These are phyloP conservation scores for Labia minor DNA, from an alignment of 2,888 invertebrate genomes.

Conservation along the genomic window DNA sequence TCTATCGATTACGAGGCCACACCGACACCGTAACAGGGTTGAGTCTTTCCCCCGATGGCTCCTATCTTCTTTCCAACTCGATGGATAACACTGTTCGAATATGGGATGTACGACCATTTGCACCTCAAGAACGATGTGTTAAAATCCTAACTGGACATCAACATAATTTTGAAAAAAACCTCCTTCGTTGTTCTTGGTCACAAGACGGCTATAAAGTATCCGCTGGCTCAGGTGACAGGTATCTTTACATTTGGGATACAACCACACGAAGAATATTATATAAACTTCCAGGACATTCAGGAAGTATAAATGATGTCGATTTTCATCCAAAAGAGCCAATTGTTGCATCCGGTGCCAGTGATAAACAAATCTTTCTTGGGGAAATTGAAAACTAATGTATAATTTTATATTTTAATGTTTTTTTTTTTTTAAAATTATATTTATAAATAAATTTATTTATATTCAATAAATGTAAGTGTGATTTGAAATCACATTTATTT, in stretches of 20 bases:
- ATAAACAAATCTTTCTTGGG: slow-evolving; percentile 89
- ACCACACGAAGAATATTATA: slow-evolving; percentile 82
- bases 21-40: slow-evolving; percentile 89
- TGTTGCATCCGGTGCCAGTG: slow-evolving; percentile 83
- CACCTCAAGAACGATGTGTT: slow-evolving; percentile 83
- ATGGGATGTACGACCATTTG: slow-evolving; percentile 95
- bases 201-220: slow-evolving; percentile 83
- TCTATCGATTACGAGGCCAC: slow-evolving; percentile 83
- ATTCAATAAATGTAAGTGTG: neutral
- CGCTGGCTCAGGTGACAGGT: slow-evolving; percentile 90
- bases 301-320: slow-evolving; percentile 90
- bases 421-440: neutral
- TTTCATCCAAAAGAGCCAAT: slow-evolving; percentile 93
- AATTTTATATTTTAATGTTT: slow-evolving; percentile 22
- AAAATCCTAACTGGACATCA: slow-evolving; percentile 88
- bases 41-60: slow-evolving; percentile 70
- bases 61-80: slow-evolving; percentile 85
- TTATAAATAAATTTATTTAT: neutral
- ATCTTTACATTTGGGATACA: slow-evolving; percentile 95
- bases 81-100: slow-evolving; percentile 94
- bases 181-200: slow-evolving; percentile 88
- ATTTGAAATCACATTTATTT: too few relatives aligned
- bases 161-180: slow-evolving; percentile 96
- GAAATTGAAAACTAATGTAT: slow-evolving; percentile 63
- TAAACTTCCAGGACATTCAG: slow-evolving; percentile 95